A percentile compares a stretch with the other conserved stretches of the same genome.
phyloP scores from a whole-genome alignment of 2,888 invertebrate genomes.

The Thymelicus sylvestris region DNA sequence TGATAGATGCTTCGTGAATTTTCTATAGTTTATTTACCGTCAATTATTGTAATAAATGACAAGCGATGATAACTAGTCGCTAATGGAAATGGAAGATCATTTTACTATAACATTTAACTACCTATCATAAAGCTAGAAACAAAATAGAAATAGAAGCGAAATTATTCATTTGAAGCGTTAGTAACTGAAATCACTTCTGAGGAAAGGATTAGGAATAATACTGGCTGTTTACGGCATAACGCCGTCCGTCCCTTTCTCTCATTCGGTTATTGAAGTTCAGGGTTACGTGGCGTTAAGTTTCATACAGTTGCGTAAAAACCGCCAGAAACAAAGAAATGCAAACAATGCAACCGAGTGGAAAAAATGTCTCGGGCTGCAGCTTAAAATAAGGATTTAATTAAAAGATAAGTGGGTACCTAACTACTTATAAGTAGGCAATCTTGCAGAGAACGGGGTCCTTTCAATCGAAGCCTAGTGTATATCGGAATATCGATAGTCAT shows the following conservation, averaged over 20 bases:
- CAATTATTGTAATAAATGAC: slow-evolving; percentile 4
- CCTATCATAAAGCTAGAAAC: too few species aligned
- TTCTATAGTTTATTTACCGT: neutral
- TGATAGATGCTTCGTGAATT: neutral
- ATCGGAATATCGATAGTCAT: too few species aligned
- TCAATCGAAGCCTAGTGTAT: too few species aligned
- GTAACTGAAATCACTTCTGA: too few species aligned
- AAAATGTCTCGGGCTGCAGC: too few species aligned
- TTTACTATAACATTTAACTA: too few species aligned
- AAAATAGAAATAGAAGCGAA: too few species aligned
- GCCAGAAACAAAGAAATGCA: slow-evolving; percentile 14
- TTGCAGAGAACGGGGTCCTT: too few species aligned
- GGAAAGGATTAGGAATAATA: neutral
- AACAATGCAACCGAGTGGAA: slow-evolving; percentile 10
- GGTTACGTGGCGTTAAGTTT: slow-evolving; percentile 7
- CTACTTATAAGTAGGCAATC: too few species aligned
- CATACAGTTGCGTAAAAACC: slow-evolving; percentile 4
- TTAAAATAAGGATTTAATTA: too few species aligned
- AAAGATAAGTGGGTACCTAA: too few species aligned
- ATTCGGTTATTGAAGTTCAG: slow-evolving; percentile 23
- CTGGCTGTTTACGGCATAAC: slow-evolving; percentile 27
- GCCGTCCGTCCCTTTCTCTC: slow-evolving; percentile 44
- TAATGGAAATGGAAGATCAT: neutral
- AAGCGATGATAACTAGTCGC: neutral
- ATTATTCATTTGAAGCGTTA: too few species aligned